phyloP scores from a whole-genome alignment of 2,113 vertebrate genomes.

The Grantiella picta region DNA sequence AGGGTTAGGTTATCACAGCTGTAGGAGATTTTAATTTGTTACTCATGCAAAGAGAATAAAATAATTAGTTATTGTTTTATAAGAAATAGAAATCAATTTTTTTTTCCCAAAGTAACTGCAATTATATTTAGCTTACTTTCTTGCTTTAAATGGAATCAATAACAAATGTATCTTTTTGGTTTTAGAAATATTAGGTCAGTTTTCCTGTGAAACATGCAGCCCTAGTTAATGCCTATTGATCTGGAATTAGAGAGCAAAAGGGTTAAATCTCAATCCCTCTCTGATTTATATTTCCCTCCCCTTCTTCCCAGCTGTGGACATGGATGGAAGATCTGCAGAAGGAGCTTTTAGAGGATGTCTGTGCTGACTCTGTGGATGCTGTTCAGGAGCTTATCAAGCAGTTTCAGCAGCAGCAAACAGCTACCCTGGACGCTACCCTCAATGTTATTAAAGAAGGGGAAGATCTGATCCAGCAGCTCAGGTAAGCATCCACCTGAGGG shows the following conservation, averaged over 20 bases:
- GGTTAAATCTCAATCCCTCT: conserved; percentile 43
- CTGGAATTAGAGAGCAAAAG: conserved; percentile 58
- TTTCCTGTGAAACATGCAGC: not conserved
- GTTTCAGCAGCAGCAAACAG: conserved; percentile 97
- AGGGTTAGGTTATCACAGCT: not conserved
- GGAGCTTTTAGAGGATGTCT: conserved; percentile 94
- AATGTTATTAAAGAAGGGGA: conserved; percentile 99
- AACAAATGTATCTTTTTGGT: not conserved
- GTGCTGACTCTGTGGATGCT: conserved; percentile 92
- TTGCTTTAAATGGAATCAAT: not conserved
- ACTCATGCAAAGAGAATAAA: not conserved
- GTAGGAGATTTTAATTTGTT: not conserved
- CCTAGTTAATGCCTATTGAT: conserved; percentile 12
- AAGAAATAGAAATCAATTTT: not conserved
- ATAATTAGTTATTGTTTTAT: not conserved
- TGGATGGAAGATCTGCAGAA: conserved; percentile 99
- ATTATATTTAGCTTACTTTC: not conserved
- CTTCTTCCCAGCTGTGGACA: conserved; percentile 87
- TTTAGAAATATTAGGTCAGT: not conserved
- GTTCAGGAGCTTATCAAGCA: conserved; percentile 97
- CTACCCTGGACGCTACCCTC: conserved; percentile 92
- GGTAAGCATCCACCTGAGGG: conserved; percentile 75
- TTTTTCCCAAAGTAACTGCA: not conserved
- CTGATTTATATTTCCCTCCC: conserved; percentile 63
- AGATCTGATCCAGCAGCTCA: conserved; percentile 97